Conservation (phyloP, 2,797 vertebrate genomes). For the Melopsittacus undulatus region DNA sequence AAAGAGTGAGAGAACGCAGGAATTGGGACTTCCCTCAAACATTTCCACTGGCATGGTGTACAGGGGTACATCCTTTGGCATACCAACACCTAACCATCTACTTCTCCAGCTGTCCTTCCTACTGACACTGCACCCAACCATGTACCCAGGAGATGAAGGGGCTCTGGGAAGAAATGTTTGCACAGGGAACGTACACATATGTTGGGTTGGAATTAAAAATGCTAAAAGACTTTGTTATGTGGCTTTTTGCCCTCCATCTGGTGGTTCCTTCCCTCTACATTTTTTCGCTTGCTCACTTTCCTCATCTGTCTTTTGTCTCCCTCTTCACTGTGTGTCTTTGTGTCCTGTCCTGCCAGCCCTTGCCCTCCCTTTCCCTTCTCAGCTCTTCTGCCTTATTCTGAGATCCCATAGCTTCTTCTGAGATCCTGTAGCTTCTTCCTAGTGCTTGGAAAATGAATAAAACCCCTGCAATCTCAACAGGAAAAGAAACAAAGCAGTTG, state of each 20-base stretch:
- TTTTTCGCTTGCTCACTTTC: constrained; percentile 7
- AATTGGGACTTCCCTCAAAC: neutral
- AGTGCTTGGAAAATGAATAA: neutral
- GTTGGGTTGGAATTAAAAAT: neutral
- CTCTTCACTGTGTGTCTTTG: neutral
- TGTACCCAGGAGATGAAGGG: neutral
- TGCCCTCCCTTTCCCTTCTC: neutral
- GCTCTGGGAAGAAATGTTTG: neutral
- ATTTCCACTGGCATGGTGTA: neutral
- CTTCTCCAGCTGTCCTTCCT: neutral
- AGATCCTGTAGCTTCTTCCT: neutral
- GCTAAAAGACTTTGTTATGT: neutral
- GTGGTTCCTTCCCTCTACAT: neutral
- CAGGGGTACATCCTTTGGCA: neutral
- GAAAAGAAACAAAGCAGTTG: neutral
- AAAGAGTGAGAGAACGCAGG: neutral
- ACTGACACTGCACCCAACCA: neutral
- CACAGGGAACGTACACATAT: neutral
- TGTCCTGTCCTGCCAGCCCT: neutral
- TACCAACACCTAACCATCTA: neutral
- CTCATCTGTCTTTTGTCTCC: constrained; percentile 22
- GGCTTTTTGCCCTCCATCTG: neutral
- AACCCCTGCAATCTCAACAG: neutral
- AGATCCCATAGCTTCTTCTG: neutral
- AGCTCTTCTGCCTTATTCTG: neutral